These are phyloP conservation scores for Enteromius mattozi DNA, from an alignment of 2,797 vertebrate genomes.

Conservation along the genomic window DNA sequence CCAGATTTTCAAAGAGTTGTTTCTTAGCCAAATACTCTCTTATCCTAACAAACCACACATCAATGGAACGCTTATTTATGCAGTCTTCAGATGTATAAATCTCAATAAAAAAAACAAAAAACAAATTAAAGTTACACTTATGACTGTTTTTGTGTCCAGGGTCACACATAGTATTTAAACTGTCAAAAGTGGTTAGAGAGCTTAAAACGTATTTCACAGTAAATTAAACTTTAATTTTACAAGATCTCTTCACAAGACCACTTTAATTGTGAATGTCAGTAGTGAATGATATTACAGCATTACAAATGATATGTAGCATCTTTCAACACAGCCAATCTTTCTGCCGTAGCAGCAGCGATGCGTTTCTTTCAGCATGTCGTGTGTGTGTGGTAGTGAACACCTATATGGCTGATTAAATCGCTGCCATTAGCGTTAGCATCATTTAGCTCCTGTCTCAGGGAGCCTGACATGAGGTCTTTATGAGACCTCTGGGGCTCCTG, in stretches of 20 bases:
- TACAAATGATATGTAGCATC: not conserved
- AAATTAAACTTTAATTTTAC: not conserved
- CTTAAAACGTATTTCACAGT: not conserved
- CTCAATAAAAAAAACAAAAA: too few relatives aligned
- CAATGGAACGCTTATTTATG: too few relatives aligned
- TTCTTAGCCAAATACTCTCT: too few relatives aligned
- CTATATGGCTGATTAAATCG: conserved; percentile 69
- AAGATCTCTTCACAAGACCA: not conserved
- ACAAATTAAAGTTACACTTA: too few relatives aligned
- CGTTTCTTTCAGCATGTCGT: conserved; percentile 19
- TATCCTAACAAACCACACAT: too few relatives aligned
- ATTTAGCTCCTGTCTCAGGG: conserved; percentile 66
- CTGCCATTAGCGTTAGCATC: conserved; percentile 69
- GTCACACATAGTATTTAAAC: not conserved
- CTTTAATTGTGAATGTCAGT: not conserved
- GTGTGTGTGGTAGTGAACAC: conserved; percentile 46
- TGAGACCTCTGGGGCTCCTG: conserved; percentile 64
- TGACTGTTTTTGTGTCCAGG: too few relatives aligned
- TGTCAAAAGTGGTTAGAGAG: not conserved
- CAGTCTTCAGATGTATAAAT: too few relatives aligned
- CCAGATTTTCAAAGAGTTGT: too few relatives aligned
- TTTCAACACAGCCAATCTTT: conserved; percentile 4
- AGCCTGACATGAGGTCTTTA: conserved; percentile 64
- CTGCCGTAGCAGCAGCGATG: conserved; percentile 68
- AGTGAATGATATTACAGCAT: not conserved